Conservation (phyloP, 2,888 invertebrate species). For the Marronus borbonicus region DNA sequence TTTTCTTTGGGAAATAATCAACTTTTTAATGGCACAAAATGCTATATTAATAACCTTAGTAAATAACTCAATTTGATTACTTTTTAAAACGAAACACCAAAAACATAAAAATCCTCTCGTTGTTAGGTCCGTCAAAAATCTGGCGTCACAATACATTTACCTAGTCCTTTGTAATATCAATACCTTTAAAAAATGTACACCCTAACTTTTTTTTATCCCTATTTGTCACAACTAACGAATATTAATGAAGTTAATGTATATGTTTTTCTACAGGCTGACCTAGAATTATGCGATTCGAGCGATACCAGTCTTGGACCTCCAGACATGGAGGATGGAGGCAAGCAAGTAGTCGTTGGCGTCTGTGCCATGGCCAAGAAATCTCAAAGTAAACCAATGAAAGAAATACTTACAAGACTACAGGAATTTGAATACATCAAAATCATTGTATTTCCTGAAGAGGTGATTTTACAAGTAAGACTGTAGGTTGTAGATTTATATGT, state of each 20-base stretch:
- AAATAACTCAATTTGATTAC: too few relatives aligned
- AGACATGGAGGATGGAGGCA: constrained; percentile 77
- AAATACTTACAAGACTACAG: constrained; percentile 94
- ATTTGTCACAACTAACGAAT: not conserved
- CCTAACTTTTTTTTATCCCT: too few relatives aligned
- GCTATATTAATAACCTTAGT: too few relatives aligned
- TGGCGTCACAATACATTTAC: too few relatives aligned
- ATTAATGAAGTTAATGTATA: not conserved
- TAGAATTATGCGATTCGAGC: constrained; percentile 81
- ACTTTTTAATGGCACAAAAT: too few relatives aligned
- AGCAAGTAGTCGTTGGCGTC: constrained; percentile 97
- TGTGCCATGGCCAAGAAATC: constrained; percentile 99
- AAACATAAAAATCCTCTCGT: too few relatives aligned
- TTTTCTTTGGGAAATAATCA: too few relatives aligned
- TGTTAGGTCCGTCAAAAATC: too few relatives aligned
- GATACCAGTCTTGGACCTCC: constrained; percentile 69
- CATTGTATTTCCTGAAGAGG: constrained; percentile 95
- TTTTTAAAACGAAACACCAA: too few relatives aligned
- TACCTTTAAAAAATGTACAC: too few relatives aligned
- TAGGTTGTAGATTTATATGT: constrained; percentile 53
- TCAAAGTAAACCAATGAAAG: constrained; percentile 99
- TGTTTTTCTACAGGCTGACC: constrained; percentile 77
- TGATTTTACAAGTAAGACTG: constrained; percentile 86
- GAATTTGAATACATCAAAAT: constrained; percentile 98
- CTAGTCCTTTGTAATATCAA: too few relatives aligned